Evolutionary conservation across 2,797 vertebrate species (phyloP), one percentile per base, ranked within the genome.

Genomic region (Sebastes glaucus): DNA sequence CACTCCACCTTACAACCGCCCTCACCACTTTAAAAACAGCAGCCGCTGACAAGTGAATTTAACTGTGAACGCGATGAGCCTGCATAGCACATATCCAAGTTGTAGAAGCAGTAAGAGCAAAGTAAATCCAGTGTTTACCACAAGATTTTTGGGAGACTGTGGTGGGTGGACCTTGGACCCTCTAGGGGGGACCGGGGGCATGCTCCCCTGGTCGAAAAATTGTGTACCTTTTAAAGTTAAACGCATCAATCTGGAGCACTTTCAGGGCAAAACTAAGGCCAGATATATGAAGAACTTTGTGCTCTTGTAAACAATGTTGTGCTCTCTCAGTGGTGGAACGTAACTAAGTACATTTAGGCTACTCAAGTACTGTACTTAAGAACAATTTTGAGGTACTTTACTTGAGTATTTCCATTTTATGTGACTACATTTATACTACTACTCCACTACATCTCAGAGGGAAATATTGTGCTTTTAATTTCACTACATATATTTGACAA

Each of bases 21-120:
- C 30, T 74, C 49, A 10, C 42, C 33, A 56, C 71, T 81, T 84
- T 68, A 74, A 81, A 90, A 81, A 85, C 71, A 78, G 53, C 80
- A 81, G 59, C 42, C 63, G 27, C 57, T 74, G 81, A 77, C 74
- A 82, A 57, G 27, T 56, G 53, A 79, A 78, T 80, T 28, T 66
- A 57, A 87, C 63, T 74, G 49, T 61, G 59, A 53, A 23, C 62
- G 25, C 32, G 5, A 33, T 60, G 65, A 71, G 76, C 71, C 63
- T 70, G 38, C 73, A 79, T n/a, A 27, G 67, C 28, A 38, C 61
- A 18, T 42, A 68, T 69, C 33, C 64, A 35, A 75, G 55, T 59
- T 20, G n/a, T 16, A 35, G 27, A 28, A 76, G 60, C 2, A 5
- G 16, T 25, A 57, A 74, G 22, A 71, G n/a, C 56, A 46, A 52